phyloP scores from a whole-genome alignment of 2,113 vertebrate genomes.

The Lethenteron camtschaticum region DNA sequence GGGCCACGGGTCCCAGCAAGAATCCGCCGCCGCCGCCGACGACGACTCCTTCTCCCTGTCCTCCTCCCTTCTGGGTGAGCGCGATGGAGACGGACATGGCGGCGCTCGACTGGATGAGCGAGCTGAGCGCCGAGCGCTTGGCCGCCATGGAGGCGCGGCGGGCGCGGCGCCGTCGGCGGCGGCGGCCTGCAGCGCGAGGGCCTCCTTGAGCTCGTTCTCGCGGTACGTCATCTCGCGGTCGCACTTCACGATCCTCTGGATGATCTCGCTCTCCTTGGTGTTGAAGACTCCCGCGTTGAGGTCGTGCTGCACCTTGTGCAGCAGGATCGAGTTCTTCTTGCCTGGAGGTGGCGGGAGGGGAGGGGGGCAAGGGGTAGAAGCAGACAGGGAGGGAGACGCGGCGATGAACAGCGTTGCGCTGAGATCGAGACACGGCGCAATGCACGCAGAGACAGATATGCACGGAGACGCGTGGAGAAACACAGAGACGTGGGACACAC shows the following conservation, averaged over 20 bases:
- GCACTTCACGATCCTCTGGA: slow-evolving; percentile 94
- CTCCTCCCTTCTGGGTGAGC: neutral
- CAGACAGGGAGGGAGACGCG: neutral
- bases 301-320: slow-evolving; percentile 93
- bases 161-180: neutral
- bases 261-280: slow-evolving; percentile 92
- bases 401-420: neutral
- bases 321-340: slow-evolving; percentile 78
- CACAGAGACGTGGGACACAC: neutral
- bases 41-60: too few relatives aligned
- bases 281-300: slow-evolving; percentile 88
- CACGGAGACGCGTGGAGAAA: neutral
- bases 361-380: neutral
- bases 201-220: neutral
- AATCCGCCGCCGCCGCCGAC: too few relatives aligned
- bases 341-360: slow-evolving; percentile 23
- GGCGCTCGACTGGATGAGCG: slow-evolving; percentile 3
- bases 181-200: too few relatives aligned
- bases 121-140: slow-evolving; percentile 1
- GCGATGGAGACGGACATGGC: slow-evolving; percentile 2
- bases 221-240: slow-evolving; percentile 62
- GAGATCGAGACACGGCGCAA: neutral
- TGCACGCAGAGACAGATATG: neutral
- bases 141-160: neutral
- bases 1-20: too few relatives aligned